Conservation (phyloP, 30 jellyfish, hydroid and myxozoan species). For the Cassiopea xamachana region DNA sequence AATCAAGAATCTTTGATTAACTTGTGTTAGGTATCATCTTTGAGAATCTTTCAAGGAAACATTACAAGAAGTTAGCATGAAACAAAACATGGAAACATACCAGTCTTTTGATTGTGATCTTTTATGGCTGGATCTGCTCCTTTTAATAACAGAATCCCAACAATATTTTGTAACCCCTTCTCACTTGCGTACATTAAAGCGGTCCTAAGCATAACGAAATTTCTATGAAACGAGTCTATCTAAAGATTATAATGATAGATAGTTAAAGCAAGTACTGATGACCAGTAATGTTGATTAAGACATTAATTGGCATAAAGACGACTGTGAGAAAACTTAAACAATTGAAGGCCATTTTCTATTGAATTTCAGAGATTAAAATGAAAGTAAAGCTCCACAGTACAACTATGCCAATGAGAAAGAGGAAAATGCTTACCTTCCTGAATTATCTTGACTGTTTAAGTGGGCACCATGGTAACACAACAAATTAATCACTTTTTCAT, state of each 20-base stretch:
- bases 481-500: conserved; percentile 32
- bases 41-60: no score
- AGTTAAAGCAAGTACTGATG: background rate
- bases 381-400: no score
- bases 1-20: no score
- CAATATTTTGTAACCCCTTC: conserved; percentile 32
- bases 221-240: background rate
- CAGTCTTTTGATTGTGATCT: conserved; percentile 56
- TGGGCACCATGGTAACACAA: conserved; percentile 58
- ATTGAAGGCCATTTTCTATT: no score
- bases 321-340: no score
- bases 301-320: background rate
- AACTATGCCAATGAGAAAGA: no score
- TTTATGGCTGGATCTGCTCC: conserved; percentile 53
- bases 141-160: background rate
- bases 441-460: conserved; percentile 59
- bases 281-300: background rate
- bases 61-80: background rate
- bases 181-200: conserved; percentile 84
- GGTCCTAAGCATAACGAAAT: conserved; percentile 32
- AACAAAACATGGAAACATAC: background rate
- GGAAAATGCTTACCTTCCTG: conserved; percentile 48
- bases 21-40: no score
- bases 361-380: no score
- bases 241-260: background rate